Evolutionary conservation across 2,113 vertebrate genomes (phyloP).

Genomic region (Malurus elegans): DNA sequence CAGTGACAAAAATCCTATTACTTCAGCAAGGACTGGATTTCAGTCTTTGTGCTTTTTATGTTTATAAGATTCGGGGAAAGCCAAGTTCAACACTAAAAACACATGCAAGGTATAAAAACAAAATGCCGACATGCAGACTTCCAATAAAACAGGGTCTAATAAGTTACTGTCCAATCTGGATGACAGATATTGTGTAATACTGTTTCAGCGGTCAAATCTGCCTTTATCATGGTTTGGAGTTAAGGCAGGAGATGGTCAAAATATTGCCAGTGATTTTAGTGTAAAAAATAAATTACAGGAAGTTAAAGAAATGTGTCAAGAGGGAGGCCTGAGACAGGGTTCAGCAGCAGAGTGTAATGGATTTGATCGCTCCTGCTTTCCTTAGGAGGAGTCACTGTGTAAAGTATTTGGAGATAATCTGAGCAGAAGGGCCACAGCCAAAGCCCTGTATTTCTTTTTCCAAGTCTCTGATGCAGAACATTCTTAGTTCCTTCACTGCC

Average conservation of each 20-base stretch:
- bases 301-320: constrained; percentile 29
- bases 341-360: constrained; percentile 1
- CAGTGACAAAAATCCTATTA: constrained; percentile 27
- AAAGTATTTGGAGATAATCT: constrained; percentile 42
- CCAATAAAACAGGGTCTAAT: constrained; percentile 4
- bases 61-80: constrained; percentile 15
- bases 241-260: constrained; percentile 3
- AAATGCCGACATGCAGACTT: constrained; percentile 18
- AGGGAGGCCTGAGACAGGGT: constrained; percentile 27
- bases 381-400: constrained; percentile 18
- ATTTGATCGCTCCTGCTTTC: neutral
- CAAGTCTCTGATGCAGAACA: constrained; percentile 46
- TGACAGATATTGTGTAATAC: constrained; percentile 29
- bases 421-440: neutral
- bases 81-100: constrained; percentile 47
- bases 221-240: constrained; percentile 7
- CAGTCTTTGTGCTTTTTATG: constrained; percentile 18
- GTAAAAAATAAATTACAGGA: constrained; percentile 28
- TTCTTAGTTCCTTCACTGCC: constrained; percentile 17
- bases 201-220: neutral
- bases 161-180: constrained; percentile 30
- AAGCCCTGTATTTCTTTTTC: constrained; percentile 25
- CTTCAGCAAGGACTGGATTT: constrained; percentile 1
- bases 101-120: constrained; percentile 28
- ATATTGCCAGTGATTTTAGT: constrained; percentile 27